Evolutionary conservation across 2,888 invertebrate genomes (phyloP).

Genomic region (Acanthacorydalis orientalis): DNA sequence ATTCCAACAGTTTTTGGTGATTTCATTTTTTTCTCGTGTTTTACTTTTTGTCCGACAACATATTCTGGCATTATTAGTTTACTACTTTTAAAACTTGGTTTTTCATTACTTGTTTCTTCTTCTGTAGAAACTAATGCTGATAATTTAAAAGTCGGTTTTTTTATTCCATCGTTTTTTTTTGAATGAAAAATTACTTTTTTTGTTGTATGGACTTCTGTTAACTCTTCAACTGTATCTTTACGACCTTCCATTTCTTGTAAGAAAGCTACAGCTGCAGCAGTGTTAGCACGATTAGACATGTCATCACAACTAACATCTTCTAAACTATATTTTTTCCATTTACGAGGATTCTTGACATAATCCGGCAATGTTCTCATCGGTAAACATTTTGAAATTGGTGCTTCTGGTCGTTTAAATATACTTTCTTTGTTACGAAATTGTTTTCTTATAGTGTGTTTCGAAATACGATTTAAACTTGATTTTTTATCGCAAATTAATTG

Average conservation of each 20-base stretch:
- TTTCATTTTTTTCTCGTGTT: constrained; percentile 29
- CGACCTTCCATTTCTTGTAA: constrained; percentile 48
- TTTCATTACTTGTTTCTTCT: constrained; percentile 16
- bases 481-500: constrained; percentile 12
- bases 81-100: constrained; percentile 41
- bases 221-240: constrained; percentile 15
- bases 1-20: constrained; percentile 10
- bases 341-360: constrained; percentile 57
- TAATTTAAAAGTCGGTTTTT: constrained; percentile 16
- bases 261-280: constrained; percentile 61
- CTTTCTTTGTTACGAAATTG: constrained; percentile 56
- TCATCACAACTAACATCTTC: constrained; percentile 59
- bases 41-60: constrained; percentile 49
- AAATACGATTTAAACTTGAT: constrained; percentile 18
- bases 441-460: constrained; percentile 31
- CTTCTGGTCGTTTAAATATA: constrained; percentile 59
- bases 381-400: constrained; percentile 40
- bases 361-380: constrained; percentile 31
- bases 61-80: constrained; percentile 72
- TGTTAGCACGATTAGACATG: constrained; percentile 63
- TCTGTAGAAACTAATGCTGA: constrained; percentile 6
- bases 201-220: constrained; percentile 12
- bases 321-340: constrained; percentile 66
- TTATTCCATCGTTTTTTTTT: constrained; percentile 13
- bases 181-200: constrained; percentile 21